Percentiles rank a stretch among this genome's conserved stretches.
Conservation (phyloP, 2,888 invertebrate species). For the Hydriomena furcata region DNA sequence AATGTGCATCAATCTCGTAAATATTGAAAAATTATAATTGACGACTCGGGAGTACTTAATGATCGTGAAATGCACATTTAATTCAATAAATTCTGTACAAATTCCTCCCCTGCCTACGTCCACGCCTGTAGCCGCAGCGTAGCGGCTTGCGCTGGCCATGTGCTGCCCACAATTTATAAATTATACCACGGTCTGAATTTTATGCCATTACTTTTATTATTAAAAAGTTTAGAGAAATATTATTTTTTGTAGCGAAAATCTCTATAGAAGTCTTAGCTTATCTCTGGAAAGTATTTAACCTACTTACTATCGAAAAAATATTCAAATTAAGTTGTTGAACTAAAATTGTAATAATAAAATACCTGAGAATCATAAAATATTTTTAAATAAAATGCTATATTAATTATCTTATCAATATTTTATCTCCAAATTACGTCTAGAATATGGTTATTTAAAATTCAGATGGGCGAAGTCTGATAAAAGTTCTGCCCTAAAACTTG, state of each 20-base stretch:
- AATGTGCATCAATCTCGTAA: too few species aligned
- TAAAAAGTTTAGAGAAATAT: too few species aligned
- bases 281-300: too few species aligned
- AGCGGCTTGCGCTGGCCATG: conserved; percentile 10
- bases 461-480: conserved; percentile 15
- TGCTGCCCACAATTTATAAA: conserved; percentile 9
- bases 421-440: conserved; percentile 19
- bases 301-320: too few species aligned
- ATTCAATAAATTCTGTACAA: background rate
- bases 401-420: conserved; percentile 15
- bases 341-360: too few species aligned
- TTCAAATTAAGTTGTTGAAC: too few species aligned
- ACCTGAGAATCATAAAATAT: too few species aligned
- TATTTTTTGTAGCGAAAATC: background rate
- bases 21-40: too few species aligned
- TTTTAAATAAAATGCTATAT: conserved; percentile 8
- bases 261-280: too few species aligned
- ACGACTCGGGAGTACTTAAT: too few species aligned
- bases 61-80: background rate
- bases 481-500: conserved; percentile 21
- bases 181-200: conserved; percentile 1
- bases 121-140: conserved; percentile 8
- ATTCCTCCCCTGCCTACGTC: background rate
- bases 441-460: conserved; percentile 19
- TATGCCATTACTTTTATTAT: background rate